phyloP scores from a whole-genome alignment of 2,888 invertebrate genomes.

The Heliothis peltigera region DNA sequence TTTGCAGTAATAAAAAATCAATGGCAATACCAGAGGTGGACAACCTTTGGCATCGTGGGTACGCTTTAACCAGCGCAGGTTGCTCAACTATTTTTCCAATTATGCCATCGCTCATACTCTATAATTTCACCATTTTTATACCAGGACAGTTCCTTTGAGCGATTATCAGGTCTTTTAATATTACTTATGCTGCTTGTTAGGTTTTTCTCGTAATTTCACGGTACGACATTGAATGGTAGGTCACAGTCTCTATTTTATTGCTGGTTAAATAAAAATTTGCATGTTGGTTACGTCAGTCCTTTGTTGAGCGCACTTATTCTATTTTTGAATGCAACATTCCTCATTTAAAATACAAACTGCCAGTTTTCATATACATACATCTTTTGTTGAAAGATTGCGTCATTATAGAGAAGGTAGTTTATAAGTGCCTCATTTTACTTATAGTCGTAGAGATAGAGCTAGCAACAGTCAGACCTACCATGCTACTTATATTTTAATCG shows the following conservation, averaged over 20 bases:
- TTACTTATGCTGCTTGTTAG: constrained; percentile 44
- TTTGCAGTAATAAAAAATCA: constrained; percentile 65
- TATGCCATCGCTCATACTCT: constrained; percentile 67
- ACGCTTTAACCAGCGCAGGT: constrained; percentile 67
- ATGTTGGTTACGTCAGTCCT: constrained; percentile 28
- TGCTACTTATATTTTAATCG: too few species aligned
- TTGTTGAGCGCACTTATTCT: constrained; percentile 27
- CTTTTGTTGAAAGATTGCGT: not conserved
- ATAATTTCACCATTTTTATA: constrained; percentile 77
- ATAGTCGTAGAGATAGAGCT: not conserved
- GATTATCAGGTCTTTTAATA: constrained; percentile 53
- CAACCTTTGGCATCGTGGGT: constrained; percentile 76
- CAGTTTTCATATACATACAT: not conserved
- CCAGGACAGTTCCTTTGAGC: constrained; percentile 51
- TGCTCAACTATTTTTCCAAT: constrained; percentile 72
- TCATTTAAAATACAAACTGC: not conserved
- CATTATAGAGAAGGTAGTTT: not conserved
- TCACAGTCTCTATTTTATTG: constrained; percentile 17
- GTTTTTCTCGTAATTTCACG: constrained; percentile 40
- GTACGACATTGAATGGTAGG: constrained; percentile 17
- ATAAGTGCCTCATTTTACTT: not conserved
- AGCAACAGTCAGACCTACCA: too few species aligned
- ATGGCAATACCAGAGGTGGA: constrained; percentile 68
- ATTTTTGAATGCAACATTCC: constrained; percentile 12
- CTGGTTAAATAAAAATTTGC: constrained; percentile 34